Evolutionary conservation across 2,888 invertebrate species (phyloP).

Genomic region (Tetranychus piercei): DNA sequence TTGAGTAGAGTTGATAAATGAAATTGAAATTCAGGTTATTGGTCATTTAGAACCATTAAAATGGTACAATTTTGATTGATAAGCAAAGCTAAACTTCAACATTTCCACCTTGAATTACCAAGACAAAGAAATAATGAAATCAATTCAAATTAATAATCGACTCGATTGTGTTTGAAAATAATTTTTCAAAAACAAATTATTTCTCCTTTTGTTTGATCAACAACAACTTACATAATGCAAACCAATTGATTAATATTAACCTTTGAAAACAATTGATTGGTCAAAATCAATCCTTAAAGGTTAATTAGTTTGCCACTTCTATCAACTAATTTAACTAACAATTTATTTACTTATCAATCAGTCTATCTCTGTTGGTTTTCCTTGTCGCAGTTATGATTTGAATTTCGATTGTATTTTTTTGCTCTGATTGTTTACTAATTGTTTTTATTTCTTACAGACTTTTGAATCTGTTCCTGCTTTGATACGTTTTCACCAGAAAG

Average conservation of each 20-base stretch:
- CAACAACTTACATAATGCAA: too few species aligned
- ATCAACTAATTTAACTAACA: background rate
- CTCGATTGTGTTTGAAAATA: too few species aligned
- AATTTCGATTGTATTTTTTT: too few species aligned
- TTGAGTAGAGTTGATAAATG: background rate
- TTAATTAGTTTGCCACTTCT: background rate
- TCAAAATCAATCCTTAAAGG: too few species aligned
- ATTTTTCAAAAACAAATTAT: too few species aligned
- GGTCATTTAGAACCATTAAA: background rate
- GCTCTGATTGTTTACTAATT: background rate
- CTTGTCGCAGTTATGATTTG: background rate
- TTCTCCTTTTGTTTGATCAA: too few species aligned
- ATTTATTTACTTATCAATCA: background rate
- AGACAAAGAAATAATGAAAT: background rate
- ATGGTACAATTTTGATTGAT: background rate
- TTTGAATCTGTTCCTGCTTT: conserved; percentile 27
- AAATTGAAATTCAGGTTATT: conserved; percentile 1
- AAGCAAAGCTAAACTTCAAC: background rate
- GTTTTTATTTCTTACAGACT: conserved; percentile 22
- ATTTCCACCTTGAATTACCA: background rate
- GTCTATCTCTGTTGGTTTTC: background rate
- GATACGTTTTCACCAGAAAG: conserved; percentile 26
- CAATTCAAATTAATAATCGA: too few species aligned
- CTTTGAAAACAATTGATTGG: too few species aligned
- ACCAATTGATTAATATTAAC: too few species aligned